A percentile compares a stretch with the other conserved stretches of the same genome.
Evolutionary conservation across 1,140 invertebrate species (phyloP).

Genomic region (Gonatopus flavifemur): DNA sequence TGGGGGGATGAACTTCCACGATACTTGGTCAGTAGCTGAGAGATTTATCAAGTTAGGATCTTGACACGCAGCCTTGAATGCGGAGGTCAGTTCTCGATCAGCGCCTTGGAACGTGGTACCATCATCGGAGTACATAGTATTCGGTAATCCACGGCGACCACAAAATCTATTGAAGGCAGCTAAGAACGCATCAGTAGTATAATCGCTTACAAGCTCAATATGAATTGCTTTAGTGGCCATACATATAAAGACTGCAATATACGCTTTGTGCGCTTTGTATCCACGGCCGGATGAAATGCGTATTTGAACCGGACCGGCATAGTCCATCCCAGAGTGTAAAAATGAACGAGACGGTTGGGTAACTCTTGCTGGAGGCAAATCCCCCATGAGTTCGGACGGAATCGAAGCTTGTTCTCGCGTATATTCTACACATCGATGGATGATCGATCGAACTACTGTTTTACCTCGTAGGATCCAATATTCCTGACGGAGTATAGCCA

Average conservation of each 20-base stretch:
- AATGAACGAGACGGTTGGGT: slow-evolving; percentile 7
- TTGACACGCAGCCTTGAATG: background rate
- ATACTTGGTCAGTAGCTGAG: background rate
- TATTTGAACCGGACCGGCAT: slow-evolving; percentile 28
- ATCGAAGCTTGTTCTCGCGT: slow-evolving; percentile 31
- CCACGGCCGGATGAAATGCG: background rate
- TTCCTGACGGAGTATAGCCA: slow-evolving; percentile 13
- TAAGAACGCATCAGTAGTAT: slow-evolving; percentile 27
- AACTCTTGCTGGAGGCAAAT: slow-evolving; percentile 26
- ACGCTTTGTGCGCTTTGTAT: slow-evolving; percentile 21
- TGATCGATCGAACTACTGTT: slow-evolving; percentile 7
- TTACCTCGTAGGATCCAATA: slow-evolving; percentile 29
- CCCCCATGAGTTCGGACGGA: slow-evolving; percentile 37
- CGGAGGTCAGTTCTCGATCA: background rate
- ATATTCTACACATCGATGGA: slow-evolving; percentile 12
- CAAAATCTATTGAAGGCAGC: background rate
- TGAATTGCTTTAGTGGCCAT: slow-evolving; percentile 27
- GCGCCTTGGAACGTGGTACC: slow-evolving; percentile 16
- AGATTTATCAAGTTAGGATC: background rate
- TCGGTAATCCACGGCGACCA: background rate
- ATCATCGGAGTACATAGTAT: slow-evolving; percentile 1
- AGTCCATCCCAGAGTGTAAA: slow-evolving; percentile 20
- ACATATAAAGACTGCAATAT: slow-evolving; percentile 31
- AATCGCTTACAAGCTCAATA: slow-evolving; percentile 26
- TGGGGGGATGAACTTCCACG: slow-evolving; percentile 11